Conservation (phyloP, 2,888 invertebrate species). For the Tipula unca region DNA sequence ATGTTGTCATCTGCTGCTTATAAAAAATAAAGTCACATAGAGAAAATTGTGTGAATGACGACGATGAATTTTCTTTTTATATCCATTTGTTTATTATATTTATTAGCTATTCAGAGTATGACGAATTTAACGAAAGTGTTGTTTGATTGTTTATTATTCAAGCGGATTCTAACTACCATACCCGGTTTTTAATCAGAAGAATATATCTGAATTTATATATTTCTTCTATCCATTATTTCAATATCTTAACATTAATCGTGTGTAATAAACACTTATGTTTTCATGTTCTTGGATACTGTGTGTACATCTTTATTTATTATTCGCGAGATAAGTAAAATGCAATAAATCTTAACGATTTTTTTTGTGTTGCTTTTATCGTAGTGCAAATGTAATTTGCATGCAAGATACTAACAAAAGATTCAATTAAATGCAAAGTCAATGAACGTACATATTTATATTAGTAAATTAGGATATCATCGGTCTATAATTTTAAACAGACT, state of each 20-base stretch:
- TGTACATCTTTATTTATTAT: slow-evolving; percentile 4
- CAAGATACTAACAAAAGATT: background rate
- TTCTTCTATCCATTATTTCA: background rate
- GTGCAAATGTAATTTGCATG: background rate
- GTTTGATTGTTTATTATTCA: too few relatives aligned
- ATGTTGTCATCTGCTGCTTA: background rate
- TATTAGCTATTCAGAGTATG: background rate
- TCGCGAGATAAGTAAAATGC: background rate
- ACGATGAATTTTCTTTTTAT: background rate
- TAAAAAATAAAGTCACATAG: background rate
- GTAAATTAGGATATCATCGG: background rate
- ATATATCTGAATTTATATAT: background rate
- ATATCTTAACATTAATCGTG: background rate
- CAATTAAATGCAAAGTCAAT: background rate
- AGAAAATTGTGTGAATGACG: background rate
- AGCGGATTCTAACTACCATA: background rate
- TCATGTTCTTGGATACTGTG: background rate
- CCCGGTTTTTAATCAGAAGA: background rate
- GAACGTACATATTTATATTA: background rate
- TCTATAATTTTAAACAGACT: background rate
- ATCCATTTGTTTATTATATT: background rate
- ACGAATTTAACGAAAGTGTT: background rate
- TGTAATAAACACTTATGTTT: slow-evolving; percentile 8
- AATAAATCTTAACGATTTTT: background rate
- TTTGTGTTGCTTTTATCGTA: background rate